A percentile compares a stretch with the other conserved stretches of the same genome.
Evolutionary conservation across 2,888 invertebrate genomes (phyloP).

Genomic region (Andrena chrysosceles): DNA sequence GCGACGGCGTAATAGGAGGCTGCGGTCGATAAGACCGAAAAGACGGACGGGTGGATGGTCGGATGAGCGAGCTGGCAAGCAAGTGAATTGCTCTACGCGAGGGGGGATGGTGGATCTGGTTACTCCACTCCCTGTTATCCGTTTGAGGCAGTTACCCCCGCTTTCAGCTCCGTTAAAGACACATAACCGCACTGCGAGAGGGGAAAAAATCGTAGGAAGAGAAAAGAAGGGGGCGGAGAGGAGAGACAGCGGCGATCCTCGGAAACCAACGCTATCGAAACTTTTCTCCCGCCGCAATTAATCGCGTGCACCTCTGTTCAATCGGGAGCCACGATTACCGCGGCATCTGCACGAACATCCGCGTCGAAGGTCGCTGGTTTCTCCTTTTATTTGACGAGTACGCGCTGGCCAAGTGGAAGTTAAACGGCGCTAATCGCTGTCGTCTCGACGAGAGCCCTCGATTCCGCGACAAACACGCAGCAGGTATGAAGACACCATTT

Average conservation of each 20-base stretch:
- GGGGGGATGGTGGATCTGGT: constrained; percentile 70
- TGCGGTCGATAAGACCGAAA: constrained; percentile 73
- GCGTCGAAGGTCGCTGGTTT: not conserved
- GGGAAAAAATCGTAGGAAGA: not conserved
- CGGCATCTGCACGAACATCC: not conserved
- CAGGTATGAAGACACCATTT: constrained; percentile 5
- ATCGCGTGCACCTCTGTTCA: constrained; percentile 35
- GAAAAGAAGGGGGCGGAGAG: constrained; percentile 12
- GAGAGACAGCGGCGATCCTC: constrained; percentile 29
- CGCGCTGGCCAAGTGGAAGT: not conserved
- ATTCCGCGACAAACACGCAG: not conserved
- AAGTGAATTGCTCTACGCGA: constrained; percentile 68
- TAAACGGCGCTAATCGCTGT: constrained; percentile 12
- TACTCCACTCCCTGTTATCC: constrained; percentile 75
- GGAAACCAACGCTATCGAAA: constrained; percentile 37
- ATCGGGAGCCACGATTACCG: constrained; percentile 23
- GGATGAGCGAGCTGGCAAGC: constrained; percentile 64
- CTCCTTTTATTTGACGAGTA: not conserved
- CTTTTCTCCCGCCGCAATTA: constrained; percentile 32
- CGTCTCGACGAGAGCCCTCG: not conserved
- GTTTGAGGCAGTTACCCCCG: constrained; percentile 75
- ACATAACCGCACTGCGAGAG: constrained; percentile 49
- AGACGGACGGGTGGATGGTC: constrained; percentile 67
- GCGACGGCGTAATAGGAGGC: constrained; percentile 65
- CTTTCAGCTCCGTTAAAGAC: constrained; percentile 67